Base-by-base conservation (phyloP, 2,113 vertebrate species). In the Tautogolabrus adspersus region DNA sequence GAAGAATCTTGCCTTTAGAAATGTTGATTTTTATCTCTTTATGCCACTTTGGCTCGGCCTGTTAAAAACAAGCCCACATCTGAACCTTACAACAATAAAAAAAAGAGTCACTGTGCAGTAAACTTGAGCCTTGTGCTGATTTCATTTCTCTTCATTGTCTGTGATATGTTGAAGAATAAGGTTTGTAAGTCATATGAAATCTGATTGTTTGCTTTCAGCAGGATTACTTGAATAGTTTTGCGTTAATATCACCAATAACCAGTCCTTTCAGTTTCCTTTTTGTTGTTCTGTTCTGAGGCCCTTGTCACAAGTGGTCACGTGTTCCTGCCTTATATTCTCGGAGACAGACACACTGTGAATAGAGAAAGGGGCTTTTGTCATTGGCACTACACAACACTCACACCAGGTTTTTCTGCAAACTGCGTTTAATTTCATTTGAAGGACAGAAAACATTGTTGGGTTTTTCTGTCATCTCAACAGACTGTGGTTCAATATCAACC, bases 1-100 rank as follows among this genome's bases (percentile, higher is more conserved):
- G 55, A 63, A 71, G 47, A 54, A 16, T 62, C 62, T 49, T 11
- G 54, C 81, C 64, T 63, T 9, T 0, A 78, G 79, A 73, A 59
- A 21, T 61, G 66, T 67, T 22, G 47, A 55, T 79, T 9, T 73
- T 65, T 72, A 61, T 52, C 57, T 11, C 30, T 11, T 65, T 6
- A 37, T 76, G 22, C 16, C 6, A 0, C 60, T 51, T 3, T 16
- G 44, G 10, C n/a, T 44, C n/a, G 7, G 26, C 3, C 22, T 64
- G 15, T 30, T 46, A 58, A 51, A 67, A 56, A 6, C 55, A 1
- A 6, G 5, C 21, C 21, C 16, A 12, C 44, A 30, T 80, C 64
- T 30, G 47, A 79, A 49, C 72, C 37, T 49, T 10, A 40, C 38
- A 5, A 57, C 12, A 42, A 38, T n/a, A 49, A 37, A 18, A 66